A percentile compares a stretch with the other conserved stretches of the same genome.
phyloP scores from a whole-genome alignment of 1,140 invertebrate genomes.

The Wasmannia auropunctata region DNA sequence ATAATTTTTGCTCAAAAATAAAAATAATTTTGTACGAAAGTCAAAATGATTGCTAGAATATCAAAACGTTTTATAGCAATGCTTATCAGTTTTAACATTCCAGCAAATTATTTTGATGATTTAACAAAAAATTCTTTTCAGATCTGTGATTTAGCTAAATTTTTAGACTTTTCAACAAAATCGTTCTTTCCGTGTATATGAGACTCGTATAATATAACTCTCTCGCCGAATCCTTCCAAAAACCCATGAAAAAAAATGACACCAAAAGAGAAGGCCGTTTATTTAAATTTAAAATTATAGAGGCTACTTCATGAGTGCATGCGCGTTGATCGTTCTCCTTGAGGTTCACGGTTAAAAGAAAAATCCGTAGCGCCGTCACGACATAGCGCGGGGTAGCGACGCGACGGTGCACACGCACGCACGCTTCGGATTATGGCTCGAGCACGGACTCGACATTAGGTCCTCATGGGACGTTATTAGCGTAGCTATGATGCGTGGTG shows the following conservation, averaged over 20 bases:
- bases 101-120: no score
- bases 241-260: neutral
- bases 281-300: neutral
- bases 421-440: constrained; percentile 73
- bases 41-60: no score
- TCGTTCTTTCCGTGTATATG: no score
- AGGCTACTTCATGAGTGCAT: neutral
- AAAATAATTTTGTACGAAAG: no score
- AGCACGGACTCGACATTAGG: constrained; percentile 72
- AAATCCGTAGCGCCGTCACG: constrained; percentile 38
- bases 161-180: no score
- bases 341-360: neutral
- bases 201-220: neutral
- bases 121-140: no score
- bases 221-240: neutral
- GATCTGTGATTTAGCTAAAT: no score
- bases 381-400: neutral
- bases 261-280: neutral
- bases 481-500: constrained; percentile 80
- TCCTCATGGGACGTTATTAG: constrained; percentile 83
- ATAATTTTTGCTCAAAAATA: no score
- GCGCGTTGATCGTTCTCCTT: neutral
- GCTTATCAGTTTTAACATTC: no score
- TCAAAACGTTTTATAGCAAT: no score
- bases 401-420: constrained; percentile 59